Base-by-base conservation (phyloP, 2,113 vertebrate genomes). In the Raja brachyura region DNA sequence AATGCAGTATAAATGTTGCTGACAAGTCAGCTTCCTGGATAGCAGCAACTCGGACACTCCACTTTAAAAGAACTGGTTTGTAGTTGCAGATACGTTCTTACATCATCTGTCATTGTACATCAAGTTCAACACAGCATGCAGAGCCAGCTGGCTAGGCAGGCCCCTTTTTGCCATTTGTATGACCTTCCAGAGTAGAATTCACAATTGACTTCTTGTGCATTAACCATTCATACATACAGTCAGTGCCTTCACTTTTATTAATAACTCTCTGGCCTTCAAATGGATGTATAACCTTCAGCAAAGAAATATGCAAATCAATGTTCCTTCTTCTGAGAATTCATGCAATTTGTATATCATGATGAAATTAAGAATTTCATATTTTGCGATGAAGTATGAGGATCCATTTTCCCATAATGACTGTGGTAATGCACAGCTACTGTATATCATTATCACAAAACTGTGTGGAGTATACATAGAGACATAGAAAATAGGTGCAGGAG, bases 41-140 rank as follows among this genome's bases (percentile, higher is more conserved):
- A 54, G 0, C 79, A 59, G 79, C 48, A 83, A 56, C 3, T 10
- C 39, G 22, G 78, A 83, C 8, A 4, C 22, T 83, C 20, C 54
- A 83, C 48, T 83, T 83, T 83, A 83, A 59, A 83, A 28, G 48
- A 54, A 28, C 9, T 2, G 54, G 48, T 56, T 59, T 54, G 25
- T 11, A 83, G 22, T 83, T 83, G 56, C 61, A 59, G 56, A 61
- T 85, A 56, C 11, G 56, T 56, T n/a, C 81, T 56, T 61, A 56
- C 77, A 79, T 48, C 33, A 48, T 79, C 18, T 79, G 33, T 39
- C 14, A n/a, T 85, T 28, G 56, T 61, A 85, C 16, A 28, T 85
- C 81, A 61, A 85, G 22, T 85, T 85, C 81, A 85, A 85, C 56
- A 61, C 81, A 85, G 56, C 56, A n/a, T 85, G 81, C 22, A 61